Evolutionary conservation across 2,888 invertebrate species (phyloP).

Genomic region (Nemotelus pantherinus): DNA sequence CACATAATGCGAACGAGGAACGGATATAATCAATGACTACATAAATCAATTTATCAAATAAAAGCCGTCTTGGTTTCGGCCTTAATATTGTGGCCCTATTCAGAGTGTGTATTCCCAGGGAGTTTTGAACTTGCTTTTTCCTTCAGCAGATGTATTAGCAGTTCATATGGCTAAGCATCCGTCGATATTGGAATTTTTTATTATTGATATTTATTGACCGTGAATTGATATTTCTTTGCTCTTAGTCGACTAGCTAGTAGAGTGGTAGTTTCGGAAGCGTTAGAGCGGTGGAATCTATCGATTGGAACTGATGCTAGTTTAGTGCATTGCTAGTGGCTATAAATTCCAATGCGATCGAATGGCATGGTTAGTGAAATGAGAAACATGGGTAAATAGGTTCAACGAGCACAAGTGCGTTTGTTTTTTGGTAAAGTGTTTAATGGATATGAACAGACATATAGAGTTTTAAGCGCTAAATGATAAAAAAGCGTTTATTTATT

Average conservation of each 20-base stretch:
- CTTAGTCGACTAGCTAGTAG: background rate
- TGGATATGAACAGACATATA: too few relatives aligned
- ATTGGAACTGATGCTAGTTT: background rate
- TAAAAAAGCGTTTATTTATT: too few relatives aligned
- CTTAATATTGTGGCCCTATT: conserved; percentile 1
- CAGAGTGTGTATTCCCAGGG: background rate
- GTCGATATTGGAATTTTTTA: conserved; percentile 6
- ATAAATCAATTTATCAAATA: conserved; percentile 48
- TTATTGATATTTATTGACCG: conserved; percentile 42
- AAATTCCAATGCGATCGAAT: conserved; percentile 11
- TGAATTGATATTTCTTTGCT: conserved; percentile 38
- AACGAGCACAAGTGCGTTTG: too few relatives aligned
- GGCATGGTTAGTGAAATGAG: background rate
- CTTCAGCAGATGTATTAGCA: background rate
- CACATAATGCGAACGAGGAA: background rate
- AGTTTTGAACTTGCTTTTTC: conserved; percentile 6
- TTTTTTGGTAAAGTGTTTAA: too few relatives aligned
- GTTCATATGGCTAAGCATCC: background rate
- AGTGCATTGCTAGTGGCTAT: background rate
- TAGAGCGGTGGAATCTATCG: conserved; percentile 17
- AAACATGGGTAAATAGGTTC: background rate
- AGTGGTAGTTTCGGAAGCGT: background rate
- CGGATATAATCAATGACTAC: conserved; percentile 37
- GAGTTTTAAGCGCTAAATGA: too few relatives aligned
- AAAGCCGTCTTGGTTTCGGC: conserved; percentile 19